Conservation (phyloP, 2,888 invertebrate species). For the Hypselothyrea guttata region DNA sequence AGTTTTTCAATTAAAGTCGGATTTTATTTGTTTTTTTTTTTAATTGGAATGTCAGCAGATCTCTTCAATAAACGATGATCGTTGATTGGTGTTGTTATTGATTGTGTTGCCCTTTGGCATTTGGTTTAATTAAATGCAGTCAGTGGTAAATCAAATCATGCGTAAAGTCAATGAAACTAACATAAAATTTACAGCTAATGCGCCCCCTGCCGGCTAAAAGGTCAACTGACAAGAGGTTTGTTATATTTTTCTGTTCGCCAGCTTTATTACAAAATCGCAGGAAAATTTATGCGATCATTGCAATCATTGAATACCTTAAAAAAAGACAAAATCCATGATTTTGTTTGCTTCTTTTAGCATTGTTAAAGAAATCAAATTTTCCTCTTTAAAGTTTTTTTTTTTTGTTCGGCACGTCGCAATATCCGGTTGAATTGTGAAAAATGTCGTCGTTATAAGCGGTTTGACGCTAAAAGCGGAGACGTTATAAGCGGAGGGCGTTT, state of each 20-base stretch:
- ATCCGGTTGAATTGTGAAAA: no score
- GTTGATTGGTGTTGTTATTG: slow-evolving; percentile 16
- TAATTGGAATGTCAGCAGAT: slow-evolving; percentile 61
- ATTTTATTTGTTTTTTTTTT: slow-evolving; percentile 56
- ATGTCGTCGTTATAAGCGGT: no score
- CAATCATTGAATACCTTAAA: no score
- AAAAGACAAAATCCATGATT: no score
- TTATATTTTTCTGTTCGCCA: slow-evolving; percentile 1
- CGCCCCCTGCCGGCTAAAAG: background rate
- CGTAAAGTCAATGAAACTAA: slow-evolving; percentile 58
- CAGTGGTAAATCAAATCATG: slow-evolving; percentile 63
- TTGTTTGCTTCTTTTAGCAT: no score
- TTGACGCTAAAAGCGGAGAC: no score
- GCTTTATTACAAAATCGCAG: slow-evolving; percentile 61
- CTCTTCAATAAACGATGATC: slow-evolving; percentile 10
- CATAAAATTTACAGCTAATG: slow-evolving; percentile 51
- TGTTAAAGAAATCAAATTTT: no score
- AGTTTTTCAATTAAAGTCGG: slow-evolving; percentile 59
- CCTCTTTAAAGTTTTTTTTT: no score
- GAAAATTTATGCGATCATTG: slow-evolving; percentile 75
- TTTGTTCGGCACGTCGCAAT: no score
- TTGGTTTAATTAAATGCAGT: slow-evolving; percentile 64
- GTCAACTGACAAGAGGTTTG: slow-evolving; percentile 3
- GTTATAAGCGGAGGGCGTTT: no score
- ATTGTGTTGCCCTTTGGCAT: slow-evolving; percentile 35